Conservation (phyloP, 1,140 invertebrate genomes). For the Lasioglossum albipes region DNA sequence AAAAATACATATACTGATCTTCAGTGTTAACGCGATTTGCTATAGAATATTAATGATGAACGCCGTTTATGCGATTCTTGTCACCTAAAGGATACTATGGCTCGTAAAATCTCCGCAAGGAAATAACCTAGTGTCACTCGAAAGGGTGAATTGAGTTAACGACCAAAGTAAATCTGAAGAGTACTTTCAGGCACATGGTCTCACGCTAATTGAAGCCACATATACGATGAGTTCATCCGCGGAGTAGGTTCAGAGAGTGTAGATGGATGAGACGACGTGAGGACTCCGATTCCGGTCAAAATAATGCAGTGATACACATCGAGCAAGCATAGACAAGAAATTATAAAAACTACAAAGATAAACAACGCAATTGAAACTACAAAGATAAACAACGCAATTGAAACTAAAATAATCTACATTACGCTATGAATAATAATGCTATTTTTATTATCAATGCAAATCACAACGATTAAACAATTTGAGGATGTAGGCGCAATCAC, state of each 20-base stretch:
- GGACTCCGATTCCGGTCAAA: conserved; percentile 14
- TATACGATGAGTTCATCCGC: not conserved
- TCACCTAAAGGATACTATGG: not conserved
- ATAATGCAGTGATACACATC: not conserved
- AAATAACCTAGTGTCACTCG: conserved; percentile 1
- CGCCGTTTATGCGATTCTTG: not conserved
- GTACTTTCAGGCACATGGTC: conserved; percentile 13
- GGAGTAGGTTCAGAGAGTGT: not conserved
- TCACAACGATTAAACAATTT: no score
- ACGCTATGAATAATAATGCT: no score
- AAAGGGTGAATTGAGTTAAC: conserved; percentile 25
- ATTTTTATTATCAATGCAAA: no score
- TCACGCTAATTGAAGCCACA: conserved; percentile 25
- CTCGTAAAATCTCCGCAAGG: conserved; percentile 16
- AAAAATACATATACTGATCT: not conserved
- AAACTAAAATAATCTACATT: no score
- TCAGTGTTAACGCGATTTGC: not conserved
- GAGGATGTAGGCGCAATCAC: no score
- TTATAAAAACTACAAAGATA: not conserved
- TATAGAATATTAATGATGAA: not conserved
- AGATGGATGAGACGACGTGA: not conserved
- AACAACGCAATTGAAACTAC: no score
- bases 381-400: no score
- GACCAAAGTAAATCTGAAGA: conserved; percentile 20
- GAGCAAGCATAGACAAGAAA: not conserved